phyloP scores from a whole-genome alignment of 1,140 invertebrate species.

The Antheraea pernyi region DNA sequence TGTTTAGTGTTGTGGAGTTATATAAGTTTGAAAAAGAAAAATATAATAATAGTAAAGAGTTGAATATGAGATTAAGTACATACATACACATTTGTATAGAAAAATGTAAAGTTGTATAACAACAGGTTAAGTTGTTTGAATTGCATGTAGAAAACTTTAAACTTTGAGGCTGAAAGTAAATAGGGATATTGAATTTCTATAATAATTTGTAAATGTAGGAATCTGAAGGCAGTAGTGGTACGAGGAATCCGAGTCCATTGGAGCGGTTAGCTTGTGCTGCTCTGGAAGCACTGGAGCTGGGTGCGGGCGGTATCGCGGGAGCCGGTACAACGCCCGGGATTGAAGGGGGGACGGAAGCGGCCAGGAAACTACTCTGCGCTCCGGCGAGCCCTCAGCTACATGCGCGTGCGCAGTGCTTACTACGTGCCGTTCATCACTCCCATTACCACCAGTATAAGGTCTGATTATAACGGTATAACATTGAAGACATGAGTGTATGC shows the following conservation, averaged over 20 bases:
- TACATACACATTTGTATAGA: too few relatives aligned
- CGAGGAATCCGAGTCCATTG: constrained; percentile 52
- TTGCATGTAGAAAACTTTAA: too few relatives aligned
- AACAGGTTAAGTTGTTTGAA: too few relatives aligned
- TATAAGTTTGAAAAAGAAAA: too few relatives aligned
- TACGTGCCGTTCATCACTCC: constrained; percentile 90
- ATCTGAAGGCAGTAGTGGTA: constrained; percentile 40
- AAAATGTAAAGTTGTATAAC: too few relatives aligned
- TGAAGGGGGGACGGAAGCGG: constrained; percentile 58
- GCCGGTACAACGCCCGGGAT: constrained; percentile 30
- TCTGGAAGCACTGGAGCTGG: constrained; percentile 68
- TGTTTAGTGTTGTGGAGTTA: too few relatives aligned
- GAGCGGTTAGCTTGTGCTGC: constrained; percentile 72
- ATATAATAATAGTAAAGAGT: too few relatives aligned
- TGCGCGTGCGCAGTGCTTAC: constrained; percentile 87
- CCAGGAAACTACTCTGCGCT: constrained; percentile 89
- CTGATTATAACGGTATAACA: too few relatives aligned
- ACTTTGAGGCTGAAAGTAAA: too few relatives aligned
- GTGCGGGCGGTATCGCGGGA: constrained; percentile 38
- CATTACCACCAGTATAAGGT: constrained; percentile 93
- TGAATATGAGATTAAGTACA: too few relatives aligned
- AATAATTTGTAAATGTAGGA: constrained; percentile 32
- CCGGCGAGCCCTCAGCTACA: constrained; percentile 90
- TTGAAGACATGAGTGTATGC: too few relatives aligned
- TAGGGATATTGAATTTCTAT: too few relatives aligned